Base-by-base conservation (phyloP, 2,888 invertebrate species). In the Macrophya annulata region DNA sequence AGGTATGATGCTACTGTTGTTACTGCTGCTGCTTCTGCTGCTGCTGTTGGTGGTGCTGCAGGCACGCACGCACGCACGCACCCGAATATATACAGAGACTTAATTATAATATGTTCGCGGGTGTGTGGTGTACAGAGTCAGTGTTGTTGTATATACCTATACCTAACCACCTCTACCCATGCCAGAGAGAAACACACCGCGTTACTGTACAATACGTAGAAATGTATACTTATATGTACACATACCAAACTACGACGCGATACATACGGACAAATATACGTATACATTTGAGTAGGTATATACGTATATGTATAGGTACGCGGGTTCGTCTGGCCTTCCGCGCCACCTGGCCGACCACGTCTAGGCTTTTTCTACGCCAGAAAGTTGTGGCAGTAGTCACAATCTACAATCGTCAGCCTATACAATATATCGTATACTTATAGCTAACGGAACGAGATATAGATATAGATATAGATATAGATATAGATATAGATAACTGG, bases 261-360 rank as follows among this genome's bases (percentile, higher is more conserved):
- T 48, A 84, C 17, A 84, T 45, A 55, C 45, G n/a, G n/a, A n/a
- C n/a, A n/a, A n/a, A 43, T 48, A 81, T 85, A 48, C 71, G n/a
- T n/a, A n/a, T n/a, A n/a, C n/a, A n/a, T n/a, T n/a, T n/a, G 74
- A 17, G 59, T 85, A 82, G 86, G 48, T 81, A 84, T 76, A 74
- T 51, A 59, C 51, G 62, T 83, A 84, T 59, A n/a, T n/a, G n/a
- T n/a, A n/a, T n/a, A n/a, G n/a, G n/a, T n/a, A 15, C 71, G 9
- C 31, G 31, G 3, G 31, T 31, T 31, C 17, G 77, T 37, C 12
- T 55, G 88, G 88, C 88, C 88, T 89, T 88, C 87, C 86, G 88
- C 89, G 88, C 90, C 89, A 90, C 90, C 90, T 90, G 89, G 89
- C 86, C 88, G 88, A 88, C 88, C 89, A 89, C 89, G 88, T 88